phyloP scores from a whole-genome alignment of 2,797 vertebrate genomes.

The Anabas testudineus region DNA sequence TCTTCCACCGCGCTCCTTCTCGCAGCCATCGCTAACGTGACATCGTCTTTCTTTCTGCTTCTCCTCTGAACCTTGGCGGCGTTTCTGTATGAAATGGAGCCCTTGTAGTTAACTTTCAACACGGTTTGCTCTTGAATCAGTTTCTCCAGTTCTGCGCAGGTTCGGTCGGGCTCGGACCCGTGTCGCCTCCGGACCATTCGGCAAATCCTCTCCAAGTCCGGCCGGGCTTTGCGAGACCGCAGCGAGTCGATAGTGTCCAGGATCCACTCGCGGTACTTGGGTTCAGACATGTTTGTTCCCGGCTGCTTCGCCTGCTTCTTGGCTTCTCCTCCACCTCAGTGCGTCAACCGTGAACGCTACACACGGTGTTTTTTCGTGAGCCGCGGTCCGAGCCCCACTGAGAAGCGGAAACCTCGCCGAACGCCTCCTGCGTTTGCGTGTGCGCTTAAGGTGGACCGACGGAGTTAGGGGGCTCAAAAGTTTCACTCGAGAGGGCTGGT shows the following conservation, averaged over 20 bases:
- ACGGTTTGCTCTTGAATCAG: slow-evolving; percentile 91
- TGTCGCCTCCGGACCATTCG: slow-evolving; percentile 92
- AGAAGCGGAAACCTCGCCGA: slow-evolving; percentile 90
- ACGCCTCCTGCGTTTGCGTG: slow-evolving; percentile 88
- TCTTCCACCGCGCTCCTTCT: slow-evolving; percentile 77
- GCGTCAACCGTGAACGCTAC: slow-evolving; percentile 75
- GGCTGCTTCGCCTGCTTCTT: slow-evolving; percentile 15
- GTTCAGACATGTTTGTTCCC: slow-evolving; percentile 81
- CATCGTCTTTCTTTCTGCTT: slow-evolving; percentile 85
- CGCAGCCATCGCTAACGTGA: slow-evolving; percentile 62
- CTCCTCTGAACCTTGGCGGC: slow-evolving; percentile 91
- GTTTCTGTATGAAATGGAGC: slow-evolving; percentile 93
- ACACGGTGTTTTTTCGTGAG: slow-evolving; percentile 81
- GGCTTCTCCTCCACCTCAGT: slow-evolving; percentile 47
- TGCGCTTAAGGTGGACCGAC: slow-evolving; percentile 88
- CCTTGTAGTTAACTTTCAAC: slow-evolving; percentile 94
- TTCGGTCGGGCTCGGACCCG: slow-evolving; percentile 91
- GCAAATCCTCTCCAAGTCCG: slow-evolving; percentile 93
- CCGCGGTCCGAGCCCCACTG: slow-evolving; percentile 84
- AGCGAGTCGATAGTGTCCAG: slow-evolving; percentile 93
- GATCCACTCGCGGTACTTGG: slow-evolving; percentile 91
- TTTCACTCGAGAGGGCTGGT: slow-evolving; percentile 70
- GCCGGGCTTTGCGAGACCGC: slow-evolving; percentile 91
- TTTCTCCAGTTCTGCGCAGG: slow-evolving; percentile 91
- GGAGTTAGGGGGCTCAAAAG: slow-evolving; percentile 75